Evolutionary conservation across 2,113 vertebrate genomes (phyloP).

Genomic region (Urocynchramus pylzowi): DNA sequence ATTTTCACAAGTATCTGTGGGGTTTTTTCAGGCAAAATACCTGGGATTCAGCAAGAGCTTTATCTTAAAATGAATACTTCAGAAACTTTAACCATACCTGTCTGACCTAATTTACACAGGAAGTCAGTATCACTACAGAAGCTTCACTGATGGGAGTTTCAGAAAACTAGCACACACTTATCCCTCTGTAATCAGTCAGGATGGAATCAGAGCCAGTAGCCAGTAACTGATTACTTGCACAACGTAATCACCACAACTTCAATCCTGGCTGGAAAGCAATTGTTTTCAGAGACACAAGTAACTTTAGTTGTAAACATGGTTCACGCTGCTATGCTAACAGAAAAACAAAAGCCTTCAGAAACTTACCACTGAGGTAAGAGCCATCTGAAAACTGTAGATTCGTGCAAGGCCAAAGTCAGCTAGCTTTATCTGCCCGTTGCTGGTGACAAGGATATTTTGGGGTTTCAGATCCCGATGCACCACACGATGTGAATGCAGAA

Average conservation of each 20-base stretch:
- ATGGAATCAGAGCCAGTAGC: neutral
- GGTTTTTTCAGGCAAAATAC: neutral
- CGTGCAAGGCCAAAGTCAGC: slow-evolving; percentile 95
- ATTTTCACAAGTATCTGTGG: neutral
- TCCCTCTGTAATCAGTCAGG: neutral
- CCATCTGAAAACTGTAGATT: slow-evolving; percentile 99
- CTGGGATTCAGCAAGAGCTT: neutral
- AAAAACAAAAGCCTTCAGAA: neutral
- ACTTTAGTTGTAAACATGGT: neutral
- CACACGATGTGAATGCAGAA: slow-evolving; percentile 95
- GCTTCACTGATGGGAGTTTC: neutral
- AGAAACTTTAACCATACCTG: neutral
- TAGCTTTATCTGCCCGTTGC: slow-evolving; percentile 93
- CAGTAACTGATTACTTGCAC: neutral
- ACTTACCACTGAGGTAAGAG: slow-evolving; percentile 98
- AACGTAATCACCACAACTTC: neutral
- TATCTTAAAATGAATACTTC: neutral
- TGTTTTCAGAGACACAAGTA: neutral
- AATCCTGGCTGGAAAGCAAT: neutral
- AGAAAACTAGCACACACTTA: neutral
- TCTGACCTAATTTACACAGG: neutral
- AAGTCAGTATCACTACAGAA: neutral
- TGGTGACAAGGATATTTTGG: slow-evolving; percentile 97
- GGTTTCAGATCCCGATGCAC: slow-evolving; percentile 98
- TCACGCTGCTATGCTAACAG: neutral